phyloP scores from a whole-genome alignment of 2,797 vertebrate species.

The Rhinella marina region DNA sequence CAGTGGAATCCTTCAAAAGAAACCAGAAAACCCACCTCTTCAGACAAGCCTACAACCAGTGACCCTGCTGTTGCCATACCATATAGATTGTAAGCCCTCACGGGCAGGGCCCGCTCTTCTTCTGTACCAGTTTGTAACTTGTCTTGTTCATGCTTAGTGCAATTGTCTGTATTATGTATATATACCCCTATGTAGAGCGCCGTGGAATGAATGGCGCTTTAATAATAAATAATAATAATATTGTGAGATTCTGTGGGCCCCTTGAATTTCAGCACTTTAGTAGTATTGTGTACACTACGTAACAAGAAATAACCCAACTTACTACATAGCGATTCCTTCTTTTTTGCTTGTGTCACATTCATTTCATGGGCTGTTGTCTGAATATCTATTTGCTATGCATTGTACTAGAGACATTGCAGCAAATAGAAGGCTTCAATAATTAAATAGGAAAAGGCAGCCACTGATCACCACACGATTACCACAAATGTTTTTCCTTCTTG shows the following conservation, averaged over 20 bases:
- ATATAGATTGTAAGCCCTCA: no score
- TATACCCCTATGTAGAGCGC: no score
- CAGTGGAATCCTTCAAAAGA: no score
- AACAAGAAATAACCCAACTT: neutral
- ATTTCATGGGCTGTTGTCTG: neutral
- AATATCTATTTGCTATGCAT: neutral
- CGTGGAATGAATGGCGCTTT: no score
- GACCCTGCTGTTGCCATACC: no score
- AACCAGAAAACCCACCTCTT: no score
- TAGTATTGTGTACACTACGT: neutral
- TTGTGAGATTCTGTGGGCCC: neutral
- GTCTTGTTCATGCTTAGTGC: no score
- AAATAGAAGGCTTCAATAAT: neutral
- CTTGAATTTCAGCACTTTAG: neutral
- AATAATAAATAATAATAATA: neutral
- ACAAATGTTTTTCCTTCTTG: slow-evolving; percentile 61
- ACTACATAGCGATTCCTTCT: no score
- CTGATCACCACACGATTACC: neutral
- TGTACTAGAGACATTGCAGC: neutral
- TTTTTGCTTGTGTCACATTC: neutral
- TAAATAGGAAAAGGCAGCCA: neutral
- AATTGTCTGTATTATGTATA: no score
- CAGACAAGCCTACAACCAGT: no score
- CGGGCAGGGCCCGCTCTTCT: no score
- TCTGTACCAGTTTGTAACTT: no score